These are phyloP conservation scores for Oncorhynchus kisutch DNA, from an alignment of 2,113 vertebrate species.

Conservation along the genomic window DNA sequence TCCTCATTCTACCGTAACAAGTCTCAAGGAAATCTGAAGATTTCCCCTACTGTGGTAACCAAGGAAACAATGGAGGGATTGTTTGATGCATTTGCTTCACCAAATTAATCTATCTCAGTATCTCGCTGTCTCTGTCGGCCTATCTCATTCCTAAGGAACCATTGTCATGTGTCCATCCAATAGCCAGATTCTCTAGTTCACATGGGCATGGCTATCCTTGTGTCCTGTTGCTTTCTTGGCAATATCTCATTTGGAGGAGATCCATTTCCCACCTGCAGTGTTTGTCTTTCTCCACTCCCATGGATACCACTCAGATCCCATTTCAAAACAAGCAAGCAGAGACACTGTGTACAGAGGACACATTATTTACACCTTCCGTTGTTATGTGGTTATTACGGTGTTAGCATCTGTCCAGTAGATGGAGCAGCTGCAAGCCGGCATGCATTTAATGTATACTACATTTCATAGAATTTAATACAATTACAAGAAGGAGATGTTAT, in stretches of 20 bases:
- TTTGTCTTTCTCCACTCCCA: neutral
- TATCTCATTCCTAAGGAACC: neutral
- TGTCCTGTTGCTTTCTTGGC: neutral
- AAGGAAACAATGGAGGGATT: constrained; percentile 9
- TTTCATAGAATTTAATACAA: no score
- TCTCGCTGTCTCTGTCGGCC: neutral
- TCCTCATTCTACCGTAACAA: neutral
- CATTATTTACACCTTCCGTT: neutral
- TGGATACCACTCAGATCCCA: neutral
- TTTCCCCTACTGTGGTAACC: constrained; percentile 11
- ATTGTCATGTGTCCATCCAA: no score
- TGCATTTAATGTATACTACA: no score
- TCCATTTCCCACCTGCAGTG: neutral
- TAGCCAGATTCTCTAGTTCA: no score
- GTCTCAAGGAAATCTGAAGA: neutral
- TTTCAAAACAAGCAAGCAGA: neutral
- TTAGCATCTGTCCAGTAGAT: neutral
- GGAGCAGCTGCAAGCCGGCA: neutral
- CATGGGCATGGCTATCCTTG: neutral
- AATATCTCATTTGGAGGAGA: neutral
- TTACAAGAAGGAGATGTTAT: no score
- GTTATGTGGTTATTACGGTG: neutral
- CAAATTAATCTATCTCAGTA: constrained; percentile 8
- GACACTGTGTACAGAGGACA: neutral
- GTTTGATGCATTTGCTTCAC: neutral